phyloP scores from a whole-genome alignment of 2,888 invertebrate species.

The Ceraclea dissimilis region DNA sequence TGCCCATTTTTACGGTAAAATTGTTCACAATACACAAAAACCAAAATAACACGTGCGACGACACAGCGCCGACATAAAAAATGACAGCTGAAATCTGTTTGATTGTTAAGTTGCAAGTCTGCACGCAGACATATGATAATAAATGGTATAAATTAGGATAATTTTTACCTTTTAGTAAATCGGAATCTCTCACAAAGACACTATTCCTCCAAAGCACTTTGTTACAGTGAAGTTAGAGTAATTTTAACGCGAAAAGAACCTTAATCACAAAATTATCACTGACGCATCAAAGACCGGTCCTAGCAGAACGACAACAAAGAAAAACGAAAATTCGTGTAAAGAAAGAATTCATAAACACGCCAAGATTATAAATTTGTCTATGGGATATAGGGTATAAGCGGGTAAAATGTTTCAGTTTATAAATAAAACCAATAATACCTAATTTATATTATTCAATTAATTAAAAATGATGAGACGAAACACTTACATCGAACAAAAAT shows the following conservation, averaged over 20 bases:
- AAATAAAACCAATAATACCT: too few species aligned
- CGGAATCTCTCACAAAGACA: too few species aligned
- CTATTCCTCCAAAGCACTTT: too few species aligned
- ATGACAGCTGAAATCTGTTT: neutral
- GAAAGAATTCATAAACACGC: neutral
- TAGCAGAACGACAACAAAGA: neutral
- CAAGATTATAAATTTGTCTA: neutral
- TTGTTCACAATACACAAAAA: neutral
- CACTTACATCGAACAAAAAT: too few species aligned
- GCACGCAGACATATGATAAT: neutral
- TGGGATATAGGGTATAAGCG: neutral
- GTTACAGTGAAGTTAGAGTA: too few species aligned
- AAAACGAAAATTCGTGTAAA: neutral
- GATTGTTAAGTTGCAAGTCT: constrained; percentile 13
- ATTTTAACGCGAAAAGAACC: too few species aligned
- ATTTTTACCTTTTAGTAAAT: too few species aligned
- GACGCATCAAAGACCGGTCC: neutral
- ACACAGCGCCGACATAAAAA: neutral
- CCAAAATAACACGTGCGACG: constrained; percentile 14
- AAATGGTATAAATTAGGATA: too few species aligned
- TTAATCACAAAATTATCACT: neutral
- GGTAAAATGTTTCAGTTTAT: too few species aligned
- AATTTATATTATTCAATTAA: too few species aligned
- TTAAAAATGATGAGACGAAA: too few species aligned
- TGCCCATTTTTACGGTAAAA: constrained; percentile 52